phyloP scores from a whole-genome alignment of 2,888 invertebrate genomes.

The Ophion slaviceki region DNA sequence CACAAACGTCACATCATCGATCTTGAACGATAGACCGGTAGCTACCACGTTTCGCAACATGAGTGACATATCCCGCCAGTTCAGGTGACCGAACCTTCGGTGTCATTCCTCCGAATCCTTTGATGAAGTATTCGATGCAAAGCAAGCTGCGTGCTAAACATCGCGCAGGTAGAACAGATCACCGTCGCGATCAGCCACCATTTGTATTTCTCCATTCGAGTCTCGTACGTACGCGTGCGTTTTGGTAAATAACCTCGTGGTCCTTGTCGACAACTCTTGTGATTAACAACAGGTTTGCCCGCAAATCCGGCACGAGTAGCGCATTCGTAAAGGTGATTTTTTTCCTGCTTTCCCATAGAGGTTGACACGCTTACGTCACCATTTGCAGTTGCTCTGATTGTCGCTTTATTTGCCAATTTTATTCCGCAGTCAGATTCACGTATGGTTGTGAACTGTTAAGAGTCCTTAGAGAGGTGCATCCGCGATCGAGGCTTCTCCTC shows the following conservation, averaged over 20 bases:
- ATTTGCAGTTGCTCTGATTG: background rate
- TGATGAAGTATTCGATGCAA: too few species aligned
- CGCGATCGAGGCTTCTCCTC: conserved; percentile 51
- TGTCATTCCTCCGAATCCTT: too few species aligned
- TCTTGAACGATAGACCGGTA: conserved; percentile 18
- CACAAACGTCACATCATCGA: conserved; percentile 47
- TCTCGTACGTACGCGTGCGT: too few species aligned
- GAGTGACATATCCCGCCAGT: conserved; percentile 11
- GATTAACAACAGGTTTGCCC: conserved; percentile 56
- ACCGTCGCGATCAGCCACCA: background rate
- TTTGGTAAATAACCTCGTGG: conserved; percentile 11
- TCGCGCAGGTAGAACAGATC: too few species aligned
- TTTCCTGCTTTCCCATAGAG: background rate
- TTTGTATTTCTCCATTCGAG: background rate
- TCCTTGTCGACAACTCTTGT: conserved; percentile 37
- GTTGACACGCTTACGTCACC: conserved; percentile 46
- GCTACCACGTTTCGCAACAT: conserved; percentile 47
- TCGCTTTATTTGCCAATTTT: too few species aligned
- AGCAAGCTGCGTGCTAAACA: too few species aligned
- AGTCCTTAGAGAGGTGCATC: conserved; percentile 32
- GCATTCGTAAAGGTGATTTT: background rate
- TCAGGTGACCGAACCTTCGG: too few species aligned
- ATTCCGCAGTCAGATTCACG: too few species aligned
- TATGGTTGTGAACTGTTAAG: background rate
- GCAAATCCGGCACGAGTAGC: conserved; percentile 49